phyloP scores from a whole-genome alignment of 2,113 vertebrate species.

The Hipposideros armiger region DNA sequence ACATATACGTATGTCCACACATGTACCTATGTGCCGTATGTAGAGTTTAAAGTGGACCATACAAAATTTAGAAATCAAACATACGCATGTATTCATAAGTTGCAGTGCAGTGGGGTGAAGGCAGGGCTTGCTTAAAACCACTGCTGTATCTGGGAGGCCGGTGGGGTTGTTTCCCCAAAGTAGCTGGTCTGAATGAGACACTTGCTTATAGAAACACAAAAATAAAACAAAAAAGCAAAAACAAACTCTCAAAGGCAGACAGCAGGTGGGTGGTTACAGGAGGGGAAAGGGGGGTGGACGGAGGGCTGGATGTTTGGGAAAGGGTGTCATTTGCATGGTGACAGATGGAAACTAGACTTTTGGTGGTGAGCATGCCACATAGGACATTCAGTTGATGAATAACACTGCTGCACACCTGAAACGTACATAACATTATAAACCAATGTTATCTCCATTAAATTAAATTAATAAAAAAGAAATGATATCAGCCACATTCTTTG shows the following conservation, averaged over 20 bases:
- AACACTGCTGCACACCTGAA: neutral
- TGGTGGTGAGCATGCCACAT: too few species aligned
- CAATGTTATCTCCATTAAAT: neutral
- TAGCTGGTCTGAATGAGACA: neutral
- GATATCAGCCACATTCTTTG: rapidly evolving
- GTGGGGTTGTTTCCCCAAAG: neutral
- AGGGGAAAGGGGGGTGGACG: too few species aligned
- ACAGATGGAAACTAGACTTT: neutral
- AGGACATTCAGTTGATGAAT: too few species aligned
- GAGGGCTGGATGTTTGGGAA: neutral
- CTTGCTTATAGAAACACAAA: neutral
- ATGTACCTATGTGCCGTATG: neutral
- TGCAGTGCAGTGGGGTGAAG: neutral
- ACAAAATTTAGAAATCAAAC: neutral
- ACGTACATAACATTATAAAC: too few species aligned
- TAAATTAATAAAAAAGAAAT: neutral
- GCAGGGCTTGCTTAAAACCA: neutral
- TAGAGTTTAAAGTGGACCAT: neutral
- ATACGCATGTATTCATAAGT: neutral
- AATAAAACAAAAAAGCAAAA: neutral
- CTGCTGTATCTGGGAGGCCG: neutral
- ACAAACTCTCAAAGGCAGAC: neutral
- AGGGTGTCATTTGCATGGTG: neutral
- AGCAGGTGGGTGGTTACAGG: neutral
- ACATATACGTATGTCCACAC: neutral